Evolutionary conservation across 2,797 vertebrate genomes (phyloP).

Genomic region (Urophycis tenuis): DNA sequence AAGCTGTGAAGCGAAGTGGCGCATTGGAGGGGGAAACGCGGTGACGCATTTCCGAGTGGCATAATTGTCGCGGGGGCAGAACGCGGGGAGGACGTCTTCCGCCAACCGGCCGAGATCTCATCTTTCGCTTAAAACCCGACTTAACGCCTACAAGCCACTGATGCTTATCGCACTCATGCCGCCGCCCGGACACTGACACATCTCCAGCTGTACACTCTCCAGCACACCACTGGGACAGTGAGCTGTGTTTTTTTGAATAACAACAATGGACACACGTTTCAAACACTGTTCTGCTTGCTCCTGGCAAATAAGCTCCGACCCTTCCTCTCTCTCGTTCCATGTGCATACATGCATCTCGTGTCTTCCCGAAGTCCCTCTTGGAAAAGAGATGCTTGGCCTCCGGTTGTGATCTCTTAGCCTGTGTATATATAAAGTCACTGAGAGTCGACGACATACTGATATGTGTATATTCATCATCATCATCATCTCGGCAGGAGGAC

Average conservation of each 20-base stretch:
- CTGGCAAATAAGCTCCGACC: neutral
- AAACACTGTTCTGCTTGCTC: neutral
- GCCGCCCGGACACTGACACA: neutral
- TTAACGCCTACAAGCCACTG: too few species aligned
- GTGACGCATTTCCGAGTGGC: neutral
- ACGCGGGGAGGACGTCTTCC: neutral
- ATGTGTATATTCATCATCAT: neutral
- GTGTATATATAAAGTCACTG: neutral
- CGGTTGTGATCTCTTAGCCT: neutral
- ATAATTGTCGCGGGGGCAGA: neutral
- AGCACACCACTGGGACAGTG: neutral
- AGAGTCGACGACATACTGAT: too few species aligned
- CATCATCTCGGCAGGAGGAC: conserved; percentile 76
- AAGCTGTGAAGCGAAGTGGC: neutral
- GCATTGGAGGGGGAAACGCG: neutral
- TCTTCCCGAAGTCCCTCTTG: neutral
- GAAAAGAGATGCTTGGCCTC: neutral
- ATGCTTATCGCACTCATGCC: neutral
- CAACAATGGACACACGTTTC: neutral
- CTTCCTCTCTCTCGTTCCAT: neutral
- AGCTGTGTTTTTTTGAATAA: neutral
- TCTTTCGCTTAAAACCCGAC: neutral
- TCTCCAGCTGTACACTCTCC: neutral
- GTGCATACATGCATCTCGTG: neutral
- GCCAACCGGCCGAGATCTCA: neutral